Evolutionary conservation across 2,888 invertebrate genomes (phyloP).

Genomic region (Pseudeuparius sepicola): DNA sequence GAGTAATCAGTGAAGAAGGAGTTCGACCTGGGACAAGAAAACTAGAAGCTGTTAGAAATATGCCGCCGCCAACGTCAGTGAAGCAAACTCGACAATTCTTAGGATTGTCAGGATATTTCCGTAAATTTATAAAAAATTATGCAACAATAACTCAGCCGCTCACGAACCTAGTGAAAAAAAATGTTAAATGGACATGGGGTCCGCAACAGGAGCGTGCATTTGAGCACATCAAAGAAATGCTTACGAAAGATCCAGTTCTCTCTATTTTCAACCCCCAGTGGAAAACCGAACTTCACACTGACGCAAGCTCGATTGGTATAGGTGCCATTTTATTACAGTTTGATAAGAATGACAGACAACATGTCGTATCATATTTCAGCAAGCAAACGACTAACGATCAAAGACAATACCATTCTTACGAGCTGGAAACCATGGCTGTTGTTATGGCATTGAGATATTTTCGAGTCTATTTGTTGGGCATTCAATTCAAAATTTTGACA

Average conservation of each 20-base stretch:
- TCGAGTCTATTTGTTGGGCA: conserved; percentile 21
- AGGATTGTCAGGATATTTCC: conserved; percentile 21
- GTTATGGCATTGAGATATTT: conserved; percentile 21
- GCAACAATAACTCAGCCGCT: conserved; percentile 18
- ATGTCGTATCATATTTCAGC: conserved; percentile 21
- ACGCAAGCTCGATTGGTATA: conserved; percentile 18
- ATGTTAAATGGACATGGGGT: conserved; percentile 16
- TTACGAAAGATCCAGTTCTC: conserved; percentile 17
- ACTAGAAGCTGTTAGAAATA: conserved; percentile 18
- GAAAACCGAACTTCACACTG: conserved; percentile 19
- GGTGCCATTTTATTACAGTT: conserved; percentile 19
- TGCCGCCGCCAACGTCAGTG: conserved; percentile 17
- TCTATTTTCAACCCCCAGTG: conserved; percentile 15
- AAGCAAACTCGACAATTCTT: conserved; percentile 22
- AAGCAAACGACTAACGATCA: conserved; percentile 20
- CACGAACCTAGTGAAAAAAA: conserved; percentile 15
- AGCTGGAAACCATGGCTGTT: conserved; percentile 23
- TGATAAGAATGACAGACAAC: conserved; percentile 9
- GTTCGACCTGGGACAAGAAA: conserved; percentile 20
- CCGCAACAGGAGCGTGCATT: conserved; percentile 15
- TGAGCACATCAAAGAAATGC: conserved; percentile 9
- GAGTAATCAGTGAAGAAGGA: conserved; percentile 21
- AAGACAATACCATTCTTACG: conserved; percentile 21
- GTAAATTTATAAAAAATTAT: conserved; percentile 19
- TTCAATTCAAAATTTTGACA: conserved; percentile 22